Base-by-base conservation (phyloP, 1,140 invertebrate genomes). In the Drosophila pseudoobscura region DNA sequence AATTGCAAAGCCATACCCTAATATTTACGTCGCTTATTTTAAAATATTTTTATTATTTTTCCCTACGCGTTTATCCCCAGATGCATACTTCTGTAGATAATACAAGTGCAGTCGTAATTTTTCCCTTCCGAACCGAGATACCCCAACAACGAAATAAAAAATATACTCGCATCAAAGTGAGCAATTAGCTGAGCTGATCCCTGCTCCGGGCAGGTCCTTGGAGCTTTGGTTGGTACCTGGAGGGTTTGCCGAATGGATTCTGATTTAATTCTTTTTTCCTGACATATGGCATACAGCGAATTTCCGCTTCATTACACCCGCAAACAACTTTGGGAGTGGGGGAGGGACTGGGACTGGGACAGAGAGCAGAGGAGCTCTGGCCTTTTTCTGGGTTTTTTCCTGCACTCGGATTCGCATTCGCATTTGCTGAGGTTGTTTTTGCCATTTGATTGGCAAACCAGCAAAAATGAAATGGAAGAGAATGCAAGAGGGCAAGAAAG, bases 371-470 rank as follows among this genome's bases (percentile, higher is more conserved):
- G 51, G 56, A 69, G 51, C 56, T 69, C 17, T 43, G 44, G 29
- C 11, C 20, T 20, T 20, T 20, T 20, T 20, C 2, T 2, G 53
- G 59, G 29, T 44, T 43, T 58, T 51, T 66, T 49, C 8, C 24
- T 39, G 35, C 35, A 39, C 11, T 17, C 35, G 35, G 29, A 55
- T 29, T 20, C 22, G 54, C 39, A 61, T 58, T 72, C 44, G 35
- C 41, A 52, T 66, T 61, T 44, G 39, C 49, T 46, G 59, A 43
- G 62, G 54, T 52, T 65, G 55, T 83, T 63, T 66, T 75, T 65
- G 49, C 78, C 31, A 59, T 65, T 64, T 80, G 73, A 80, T 72
- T 77, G 62, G 59, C 57, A 73, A 66, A 57, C 56, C 69, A 69
- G 65, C 65, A 75, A 64, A 54, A 66, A 65, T 62, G 41, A n/a